Conservation (phyloP, 2,113 vertebrate species). For the Sprattus sprattus region DNA sequence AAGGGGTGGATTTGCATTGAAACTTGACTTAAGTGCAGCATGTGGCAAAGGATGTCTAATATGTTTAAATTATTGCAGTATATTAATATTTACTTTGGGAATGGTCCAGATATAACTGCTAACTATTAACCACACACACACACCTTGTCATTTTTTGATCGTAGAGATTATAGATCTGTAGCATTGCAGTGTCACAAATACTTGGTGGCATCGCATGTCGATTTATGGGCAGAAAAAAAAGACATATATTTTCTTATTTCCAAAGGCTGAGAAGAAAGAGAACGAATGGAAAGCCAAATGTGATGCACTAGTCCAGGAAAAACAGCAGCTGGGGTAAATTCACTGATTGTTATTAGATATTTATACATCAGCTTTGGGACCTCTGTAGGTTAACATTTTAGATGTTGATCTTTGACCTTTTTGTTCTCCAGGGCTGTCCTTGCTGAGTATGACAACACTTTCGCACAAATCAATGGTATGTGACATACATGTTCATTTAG, state of each 20-base stretch:
- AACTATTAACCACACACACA: too few species aligned
- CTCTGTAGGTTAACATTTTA: background rate
- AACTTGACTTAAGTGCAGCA: background rate
- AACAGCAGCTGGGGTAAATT: constrained; percentile 83
- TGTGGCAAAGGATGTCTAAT: background rate
- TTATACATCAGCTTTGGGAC: background rate
- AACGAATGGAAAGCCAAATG: constrained; percentile 69
- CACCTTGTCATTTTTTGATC: too few species aligned
- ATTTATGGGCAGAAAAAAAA: too few species aligned
- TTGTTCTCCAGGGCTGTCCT: background rate
- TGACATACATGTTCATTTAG: background rate
- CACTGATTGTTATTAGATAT: background rate
- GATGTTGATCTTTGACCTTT: background rate
- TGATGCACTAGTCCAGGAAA: constrained; percentile 65
- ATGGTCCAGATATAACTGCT: too few species aligned
- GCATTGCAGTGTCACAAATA: too few species aligned
- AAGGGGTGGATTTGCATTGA: too few species aligned
- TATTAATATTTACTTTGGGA: background rate
- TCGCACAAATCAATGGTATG: constrained; percentile 79
- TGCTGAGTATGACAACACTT: constrained; percentile 38
- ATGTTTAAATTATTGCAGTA: background rate
- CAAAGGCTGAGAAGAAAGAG: constrained; percentile 70
- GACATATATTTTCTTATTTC: constrained; percentile 13
- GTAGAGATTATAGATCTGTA: too few species aligned
- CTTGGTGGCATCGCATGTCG: too few species aligned